These are phyloP conservation scores for Agrotis exclamationis DNA, from an alignment of 2,888 invertebrate species.

Conservation along the genomic window DNA sequence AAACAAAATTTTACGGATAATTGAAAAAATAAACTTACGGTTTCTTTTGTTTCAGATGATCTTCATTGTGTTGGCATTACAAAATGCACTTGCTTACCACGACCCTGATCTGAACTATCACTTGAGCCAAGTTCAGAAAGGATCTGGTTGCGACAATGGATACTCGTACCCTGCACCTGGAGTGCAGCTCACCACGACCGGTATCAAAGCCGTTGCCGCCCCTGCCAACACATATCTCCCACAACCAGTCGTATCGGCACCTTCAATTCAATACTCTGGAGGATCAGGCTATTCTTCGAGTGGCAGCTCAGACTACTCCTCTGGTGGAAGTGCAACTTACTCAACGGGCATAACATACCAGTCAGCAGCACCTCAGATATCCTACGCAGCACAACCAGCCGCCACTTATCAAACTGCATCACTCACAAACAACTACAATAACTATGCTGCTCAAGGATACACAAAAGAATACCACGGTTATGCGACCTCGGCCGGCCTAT, in stretches of 20 bases:
- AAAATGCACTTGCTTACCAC: slow-evolving; percentile 82
- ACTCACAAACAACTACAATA: slow-evolving; percentile 71
- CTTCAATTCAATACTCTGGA: slow-evolving; percentile 62
- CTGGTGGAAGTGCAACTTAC: slow-evolving; percentile 62
- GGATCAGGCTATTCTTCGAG: slow-evolving; percentile 57
- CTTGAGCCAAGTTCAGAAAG: slow-evolving; percentile 83
- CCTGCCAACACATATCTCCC: slow-evolving; percentile 63
- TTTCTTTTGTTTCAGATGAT: slow-evolving; percentile 79
- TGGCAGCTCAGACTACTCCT: slow-evolving; percentile 64
- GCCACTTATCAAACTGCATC: slow-evolving; percentile 71
- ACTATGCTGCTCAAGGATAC: slow-evolving; percentile 66
- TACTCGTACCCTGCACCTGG: slow-evolving; percentile 91
- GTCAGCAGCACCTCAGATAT: slow-evolving; percentile 75
- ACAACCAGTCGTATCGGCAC: slow-evolving; percentile 63
- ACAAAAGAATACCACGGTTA: slow-evolving; percentile 89
- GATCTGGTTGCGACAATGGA: slow-evolving; percentile 83
- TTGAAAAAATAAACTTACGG: slow-evolving; percentile 17
- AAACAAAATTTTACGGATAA: slow-evolving; percentile 9
- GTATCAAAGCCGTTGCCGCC: slow-evolving; percentile 74
- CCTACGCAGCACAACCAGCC: slow-evolving; percentile 80
- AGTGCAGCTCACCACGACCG: slow-evolving; percentile 87
- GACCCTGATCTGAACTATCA: slow-evolving; percentile 89
- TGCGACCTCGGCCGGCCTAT: slow-evolving; percentile 89
- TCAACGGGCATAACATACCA: slow-evolving; percentile 75
- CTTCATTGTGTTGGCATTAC: slow-evolving; percentile 72